Percentiles rank a stretch among this genome's conserved stretches.
Evolutionary conservation across 1,140 invertebrate genomes (phyloP).

Genomic region (Ericerus pela): DNA sequence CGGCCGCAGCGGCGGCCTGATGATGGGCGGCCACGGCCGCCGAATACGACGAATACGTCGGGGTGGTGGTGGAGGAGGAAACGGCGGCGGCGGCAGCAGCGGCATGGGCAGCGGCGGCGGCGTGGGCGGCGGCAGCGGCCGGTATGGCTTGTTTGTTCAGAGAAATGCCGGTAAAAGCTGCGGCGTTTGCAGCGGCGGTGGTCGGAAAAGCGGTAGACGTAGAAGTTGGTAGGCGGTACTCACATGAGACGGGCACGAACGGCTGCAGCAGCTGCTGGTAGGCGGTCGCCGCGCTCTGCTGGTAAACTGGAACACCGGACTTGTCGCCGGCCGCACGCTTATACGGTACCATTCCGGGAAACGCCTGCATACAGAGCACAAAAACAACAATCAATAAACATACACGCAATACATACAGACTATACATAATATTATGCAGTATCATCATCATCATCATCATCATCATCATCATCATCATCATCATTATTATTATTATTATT

Average conservation of each 20-base stretch:
- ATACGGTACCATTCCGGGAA: constrained; percentile 86
- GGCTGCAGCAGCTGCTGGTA: constrained; percentile 94
- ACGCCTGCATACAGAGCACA: constrained; percentile 55
- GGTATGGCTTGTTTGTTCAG: constrained; percentile 2
- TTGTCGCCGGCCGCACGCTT: constrained; percentile 88
- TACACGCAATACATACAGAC: too few relatives aligned
- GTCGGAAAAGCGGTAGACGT: not conserved
- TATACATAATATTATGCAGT: too few relatives aligned
- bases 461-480: too few relatives aligned
- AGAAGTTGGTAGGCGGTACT: constrained; percentile 34
- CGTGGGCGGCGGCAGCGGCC: not conserved
- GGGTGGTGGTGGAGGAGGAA: too few relatives aligned
- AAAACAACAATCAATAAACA: too few relatives aligned
- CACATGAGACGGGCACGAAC: constrained; percentile 82
- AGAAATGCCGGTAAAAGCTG: constrained; percentile 7
- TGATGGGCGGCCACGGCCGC: not conserved
- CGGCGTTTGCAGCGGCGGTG: constrained; percentile 1
- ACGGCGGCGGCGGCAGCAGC: not conserved
- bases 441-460: too few relatives aligned
- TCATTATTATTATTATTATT: too few relatives aligned
- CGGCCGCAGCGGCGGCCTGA: not conserved
- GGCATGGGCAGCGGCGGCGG: too few relatives aligned
- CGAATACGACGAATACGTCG: too few relatives aligned
- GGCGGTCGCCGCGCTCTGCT: constrained; percentile 60
- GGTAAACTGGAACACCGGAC: constrained; percentile 87